A percentile compares a stretch with the other conserved stretches of the same genome.
phyloP scores from a whole-genome alignment of 1,140 invertebrate species.

The Asbolus verrucosus region DNA sequence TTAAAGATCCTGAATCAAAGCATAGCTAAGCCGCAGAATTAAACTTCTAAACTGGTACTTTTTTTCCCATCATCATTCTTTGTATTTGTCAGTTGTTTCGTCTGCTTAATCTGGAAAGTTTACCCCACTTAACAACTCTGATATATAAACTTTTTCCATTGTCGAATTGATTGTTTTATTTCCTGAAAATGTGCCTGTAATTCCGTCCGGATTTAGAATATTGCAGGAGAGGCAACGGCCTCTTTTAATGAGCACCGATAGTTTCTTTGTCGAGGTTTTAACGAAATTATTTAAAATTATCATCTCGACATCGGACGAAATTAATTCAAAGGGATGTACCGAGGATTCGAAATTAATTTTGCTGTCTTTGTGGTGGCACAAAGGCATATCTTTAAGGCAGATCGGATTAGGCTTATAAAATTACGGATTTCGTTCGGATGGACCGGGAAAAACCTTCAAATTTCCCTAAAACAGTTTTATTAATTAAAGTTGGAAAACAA shows the following conservation, averaged over 20 bases:
- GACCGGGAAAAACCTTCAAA: constrained; percentile 3
- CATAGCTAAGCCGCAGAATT: constrained; percentile 47
- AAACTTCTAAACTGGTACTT: constrained; percentile 42
- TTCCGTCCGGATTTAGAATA: neutral
- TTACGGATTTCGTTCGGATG: constrained; percentile 27
- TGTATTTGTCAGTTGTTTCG: constrained; percentile 49
- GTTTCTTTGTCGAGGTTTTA: constrained; percentile 17
- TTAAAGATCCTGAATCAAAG: constrained; percentile 47
- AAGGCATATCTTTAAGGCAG: constrained; percentile 44
- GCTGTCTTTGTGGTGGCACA: constrained; percentile 26
- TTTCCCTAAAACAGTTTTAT: constrained; percentile 36
- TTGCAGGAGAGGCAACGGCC: neutral
- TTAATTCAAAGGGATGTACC: constrained; percentile 10
- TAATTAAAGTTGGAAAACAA: constrained; percentile 44
- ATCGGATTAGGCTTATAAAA: constrained; percentile 44
- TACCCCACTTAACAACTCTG: constrained; percentile 35
- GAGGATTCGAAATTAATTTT: constrained; percentile 26
- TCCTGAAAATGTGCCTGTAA: constrained; percentile 12
- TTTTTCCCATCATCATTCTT: constrained; percentile 41
- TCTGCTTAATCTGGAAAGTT: constrained; percentile 43
- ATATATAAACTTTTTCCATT: constrained; percentile 26
- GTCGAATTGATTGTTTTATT: constrained; percentile 24
- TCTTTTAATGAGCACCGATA: constrained; percentile 14
- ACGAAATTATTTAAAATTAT: constrained; percentile 24
- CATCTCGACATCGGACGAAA: constrained; percentile 22